A percentile compares a stretch with the other conserved stretches of the same genome.
Conservation (phyloP, 2,888 invertebrate species). For the Antheraea yamamai region DNA sequence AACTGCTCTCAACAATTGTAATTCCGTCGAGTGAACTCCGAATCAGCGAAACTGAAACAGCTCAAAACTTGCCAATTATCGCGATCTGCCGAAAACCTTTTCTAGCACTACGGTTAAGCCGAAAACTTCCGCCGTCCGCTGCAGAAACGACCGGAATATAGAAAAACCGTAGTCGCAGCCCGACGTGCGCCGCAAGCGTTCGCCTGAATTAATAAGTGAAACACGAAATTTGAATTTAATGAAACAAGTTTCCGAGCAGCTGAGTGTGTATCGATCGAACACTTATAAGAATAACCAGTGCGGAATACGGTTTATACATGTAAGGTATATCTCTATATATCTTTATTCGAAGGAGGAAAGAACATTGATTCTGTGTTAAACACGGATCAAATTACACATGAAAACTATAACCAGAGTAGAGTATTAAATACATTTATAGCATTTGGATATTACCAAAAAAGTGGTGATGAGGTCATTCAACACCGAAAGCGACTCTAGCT, state of each 20-base stretch:
- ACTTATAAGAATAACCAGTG: conserved; percentile 55
- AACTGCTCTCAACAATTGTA: conserved; percentile 3
- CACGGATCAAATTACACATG: no score
- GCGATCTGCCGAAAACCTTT: conserved; percentile 43
- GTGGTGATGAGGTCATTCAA: no score
- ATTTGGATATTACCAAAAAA: no score
- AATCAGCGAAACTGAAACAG: conserved; percentile 26
- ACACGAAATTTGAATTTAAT: conserved; percentile 83
- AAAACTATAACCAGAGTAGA: no score
- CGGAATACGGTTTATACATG: conserved; percentile 29
- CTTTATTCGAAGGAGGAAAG: neutral
- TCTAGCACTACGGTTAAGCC: conserved; percentile 36
- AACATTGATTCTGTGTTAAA: no score
- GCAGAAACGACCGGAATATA: conserved; percentile 62
- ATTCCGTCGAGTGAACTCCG: conserved; percentile 12
- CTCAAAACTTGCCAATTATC: conserved; percentile 49
- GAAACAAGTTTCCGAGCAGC: conserved; percentile 80
- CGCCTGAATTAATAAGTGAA: conserved; percentile 81
- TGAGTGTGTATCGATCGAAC: conserved; percentile 73
- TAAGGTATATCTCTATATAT: neutral
- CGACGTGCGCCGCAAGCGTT: conserved; percentile 65
- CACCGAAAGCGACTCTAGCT: no score
- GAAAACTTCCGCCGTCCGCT: conserved; percentile 44
- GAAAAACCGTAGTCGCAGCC: conserved; percentile 64
- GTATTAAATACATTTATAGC: no score